Evolutionary conservation across 2,797 vertebrate species (phyloP).

Genomic region (Macropus fuliginosus): DNA sequence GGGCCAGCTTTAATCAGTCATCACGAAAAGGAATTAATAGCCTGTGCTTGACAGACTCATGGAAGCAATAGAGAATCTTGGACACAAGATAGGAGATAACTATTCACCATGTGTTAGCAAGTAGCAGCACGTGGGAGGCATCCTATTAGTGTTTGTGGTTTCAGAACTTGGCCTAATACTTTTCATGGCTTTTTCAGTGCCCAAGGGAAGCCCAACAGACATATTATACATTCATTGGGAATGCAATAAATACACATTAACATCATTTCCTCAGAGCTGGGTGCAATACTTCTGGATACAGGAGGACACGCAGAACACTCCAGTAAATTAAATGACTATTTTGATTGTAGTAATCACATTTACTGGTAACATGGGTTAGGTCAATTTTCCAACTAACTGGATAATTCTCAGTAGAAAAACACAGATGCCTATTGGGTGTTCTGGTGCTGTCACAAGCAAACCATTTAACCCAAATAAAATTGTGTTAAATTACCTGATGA

Average conservation of each 20-base stretch:
- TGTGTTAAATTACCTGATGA: conserved; percentile 40
- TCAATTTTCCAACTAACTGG: conserved; percentile 46
- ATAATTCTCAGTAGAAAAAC: conserved; percentile 69
- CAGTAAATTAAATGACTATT: conserved; percentile 71
- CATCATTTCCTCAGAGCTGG: conserved; percentile 43
- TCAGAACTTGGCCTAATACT: background rate
- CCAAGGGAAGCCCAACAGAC: background rate
- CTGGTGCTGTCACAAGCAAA: conserved; percentile 31
- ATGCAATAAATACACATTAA: conserved; percentile 54
- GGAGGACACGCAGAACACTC: conserved; percentile 52
- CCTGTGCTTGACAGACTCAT: background rate
- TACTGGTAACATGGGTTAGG: conserved; percentile 56
- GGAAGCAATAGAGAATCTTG: background rate
- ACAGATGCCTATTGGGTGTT: conserved; percentile 69
- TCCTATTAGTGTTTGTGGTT: conserved; percentile 32
- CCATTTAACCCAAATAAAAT: conserved; percentile 50
- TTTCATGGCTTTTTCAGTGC: background rate
- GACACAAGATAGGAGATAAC: background rate
- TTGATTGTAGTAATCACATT: conserved; percentile 65
- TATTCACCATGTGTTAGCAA: background rate
- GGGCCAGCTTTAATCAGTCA: background rate
- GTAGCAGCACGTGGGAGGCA: background rate
- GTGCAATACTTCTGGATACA: conserved; percentile 53
- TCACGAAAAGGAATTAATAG: background rate
- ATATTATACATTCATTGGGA: conserved; percentile 17